These are phyloP conservation scores for Chaenodraco wilsoni DNA, from an alignment of 2,797 vertebrate genomes.

Conservation along the genomic window DNA sequence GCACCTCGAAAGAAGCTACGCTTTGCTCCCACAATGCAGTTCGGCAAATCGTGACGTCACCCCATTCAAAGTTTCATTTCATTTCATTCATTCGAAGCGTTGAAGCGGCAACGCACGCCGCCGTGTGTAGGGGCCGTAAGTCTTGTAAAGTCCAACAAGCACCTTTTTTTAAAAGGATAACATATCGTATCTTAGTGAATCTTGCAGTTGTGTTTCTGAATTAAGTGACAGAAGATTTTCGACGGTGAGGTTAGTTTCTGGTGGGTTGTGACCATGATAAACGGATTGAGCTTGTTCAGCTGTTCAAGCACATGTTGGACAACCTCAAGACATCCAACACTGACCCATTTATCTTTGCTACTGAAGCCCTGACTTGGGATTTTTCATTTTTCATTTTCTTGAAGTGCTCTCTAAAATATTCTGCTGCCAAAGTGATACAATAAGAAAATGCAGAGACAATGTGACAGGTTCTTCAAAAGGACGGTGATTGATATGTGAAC, in stretches of 20 bases:
- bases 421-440: no score
- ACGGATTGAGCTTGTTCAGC: conserved; percentile 27
- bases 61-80: no score
- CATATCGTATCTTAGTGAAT: no score
- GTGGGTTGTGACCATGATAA: conserved; percentile 1
- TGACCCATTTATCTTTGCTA: background rate
- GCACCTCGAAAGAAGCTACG: no score
- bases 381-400: conserved; percentile 3
- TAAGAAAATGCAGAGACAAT: background rate
- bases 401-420: conserved; percentile 15
- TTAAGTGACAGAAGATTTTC: conserved; percentile 14
- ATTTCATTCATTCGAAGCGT: no score
- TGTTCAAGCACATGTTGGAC: conserved; percentile 18
- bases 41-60: no score
- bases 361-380: background rate
- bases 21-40: no score
- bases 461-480: conserved; percentile 20
- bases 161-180: no score
- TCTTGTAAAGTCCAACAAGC: no score
- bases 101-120: no score
- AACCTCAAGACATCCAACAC: background rate
- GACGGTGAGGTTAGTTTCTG: conserved; percentile 15
- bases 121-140: no score
- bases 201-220: background rate
- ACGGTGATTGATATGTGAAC: conserved; percentile 4